Percentiles rank a stretch among this genome's conserved stretches.
Conservation (phyloP, 2,797 vertebrate species). For the Thaleichthys pacificus region DNA sequence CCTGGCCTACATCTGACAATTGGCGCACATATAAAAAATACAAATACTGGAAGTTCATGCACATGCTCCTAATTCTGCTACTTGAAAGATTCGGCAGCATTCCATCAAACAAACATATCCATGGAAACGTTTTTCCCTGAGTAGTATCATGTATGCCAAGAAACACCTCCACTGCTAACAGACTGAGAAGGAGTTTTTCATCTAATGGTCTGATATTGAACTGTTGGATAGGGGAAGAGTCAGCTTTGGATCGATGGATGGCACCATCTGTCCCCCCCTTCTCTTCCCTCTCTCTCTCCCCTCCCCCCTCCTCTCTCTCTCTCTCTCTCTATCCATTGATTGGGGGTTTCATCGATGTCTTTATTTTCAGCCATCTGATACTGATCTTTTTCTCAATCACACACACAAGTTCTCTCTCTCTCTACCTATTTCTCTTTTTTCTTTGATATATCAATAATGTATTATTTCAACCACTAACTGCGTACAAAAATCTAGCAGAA, state of each 20-base stretch:
- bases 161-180: constrained; percentile 6
- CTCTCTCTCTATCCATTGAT: constrained; percentile 49
- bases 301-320: neutral
- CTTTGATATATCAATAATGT: neutral
- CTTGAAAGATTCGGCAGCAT: neutral
- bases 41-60: neutral
- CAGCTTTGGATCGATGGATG: constrained; percentile 63
- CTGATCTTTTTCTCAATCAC: neutral
- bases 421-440: constrained; percentile 27
- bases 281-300: constrained; percentile 31
- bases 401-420: neutral
- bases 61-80: neutral
- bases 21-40: neutral
- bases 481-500: constrained; percentile 41
- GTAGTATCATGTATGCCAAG: neutral
- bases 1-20: neutral
- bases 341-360: constrained; percentile 67
- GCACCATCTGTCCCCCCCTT: constrained; percentile 54
- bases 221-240: constrained; percentile 25
- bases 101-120: neutral
- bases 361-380: constrained; percentile 55
- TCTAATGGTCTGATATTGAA: constrained; percentile 57
- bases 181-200: constrained; percentile 40
- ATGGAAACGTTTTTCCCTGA: neutral
- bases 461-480: constrained; percentile 46